Evolutionary conservation across 2,888 invertebrate genomes (phyloP), one percentile per base, ranked within the genome.

Genomic region (Aromia moschata): DNA sequence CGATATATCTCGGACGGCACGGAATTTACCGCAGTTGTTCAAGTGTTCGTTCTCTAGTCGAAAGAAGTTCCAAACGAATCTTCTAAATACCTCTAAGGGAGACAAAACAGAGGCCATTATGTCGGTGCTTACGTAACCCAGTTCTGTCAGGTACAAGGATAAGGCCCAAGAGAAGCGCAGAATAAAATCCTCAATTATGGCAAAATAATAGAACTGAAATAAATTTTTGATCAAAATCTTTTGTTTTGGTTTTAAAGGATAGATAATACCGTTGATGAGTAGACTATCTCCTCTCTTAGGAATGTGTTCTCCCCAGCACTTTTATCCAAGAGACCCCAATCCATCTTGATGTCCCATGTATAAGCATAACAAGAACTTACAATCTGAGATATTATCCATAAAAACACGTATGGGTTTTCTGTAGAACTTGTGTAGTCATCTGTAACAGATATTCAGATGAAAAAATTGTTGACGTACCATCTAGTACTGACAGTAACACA

Each of bases 1-100:
- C 1, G 90, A 90, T 62, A 94, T 94, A 78, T 94, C 94, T 44
- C 94, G 82, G 0, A 94, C 93, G 5, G 94, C 94, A 77, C 94
- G 84, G 83, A 94, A 94, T 81, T 89, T 88, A 82, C 94, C 94
- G 79, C 93, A 94, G 80, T 94, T 94, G 80, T 94, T 94, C 59
- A 94, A 81, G 78, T 94, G 94, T 76, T 94, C 94, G 80, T 94
- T 94, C 81, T 94, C 94, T 68, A 94, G 80, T 1, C 94, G 92
- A 82, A 94, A 93, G 76, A 91, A 94, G 78, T 94, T 94, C 94
- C 94, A 94, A 10, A 94, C 87, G 78, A 94, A 94, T 33, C 80
- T 69, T 43, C 86, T 80, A 77, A 89, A 88, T 1, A 90, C 89
- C 81, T 90, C 90, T 33, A 90, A 76, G 0, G 88, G 87, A 54